Conservation (phyloP, 2,888 invertebrate genomes). For the Caradrina clavipalpis region DNA sequence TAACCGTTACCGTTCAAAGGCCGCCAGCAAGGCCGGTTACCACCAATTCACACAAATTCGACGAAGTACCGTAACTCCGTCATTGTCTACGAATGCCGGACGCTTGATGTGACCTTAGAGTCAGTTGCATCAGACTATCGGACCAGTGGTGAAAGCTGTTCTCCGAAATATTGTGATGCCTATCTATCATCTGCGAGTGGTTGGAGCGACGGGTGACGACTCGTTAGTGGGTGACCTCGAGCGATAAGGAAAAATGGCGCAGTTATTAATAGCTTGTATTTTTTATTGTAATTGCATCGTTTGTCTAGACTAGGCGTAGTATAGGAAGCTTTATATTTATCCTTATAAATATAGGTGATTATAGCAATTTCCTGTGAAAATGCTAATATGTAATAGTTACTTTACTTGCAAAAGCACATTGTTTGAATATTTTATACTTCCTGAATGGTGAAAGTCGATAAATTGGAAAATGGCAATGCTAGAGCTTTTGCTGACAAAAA, state of each 20-base stretch:
- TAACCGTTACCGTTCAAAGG: conserved; percentile 16
- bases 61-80: conserved; percentile 19
- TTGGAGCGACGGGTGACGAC: conserved; percentile 6
- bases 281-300: conserved; percentile 24
- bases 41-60: conserved; percentile 22
- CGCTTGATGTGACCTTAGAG: conserved; percentile 37
- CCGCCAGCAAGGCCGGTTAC: conserved; percentile 16
- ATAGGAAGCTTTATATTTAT: conserved; percentile 17
- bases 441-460: no score
- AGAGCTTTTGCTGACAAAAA: no score
- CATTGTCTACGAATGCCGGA: conserved; percentile 28
- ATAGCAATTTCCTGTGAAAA: no score
- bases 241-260: conserved; percentile 46
- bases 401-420: no score
- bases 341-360: neutral
- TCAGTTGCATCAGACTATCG: conserved; percentile 61
- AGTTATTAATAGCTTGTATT: conserved; percentile 11
- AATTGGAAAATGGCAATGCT: no score
- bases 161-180: conserved; percentile 43
- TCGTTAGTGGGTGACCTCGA: conserved; percentile 19
- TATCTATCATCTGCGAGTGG: neutral
- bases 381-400: no score
- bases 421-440: no score
- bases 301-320: conserved; percentile 39
- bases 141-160: conserved; percentile 61